Evolutionary conservation across 2,888 invertebrate genomes (phyloP), one percentile per base, ranked within the genome.

Genomic region (Petrophora chlorosata): DNA sequence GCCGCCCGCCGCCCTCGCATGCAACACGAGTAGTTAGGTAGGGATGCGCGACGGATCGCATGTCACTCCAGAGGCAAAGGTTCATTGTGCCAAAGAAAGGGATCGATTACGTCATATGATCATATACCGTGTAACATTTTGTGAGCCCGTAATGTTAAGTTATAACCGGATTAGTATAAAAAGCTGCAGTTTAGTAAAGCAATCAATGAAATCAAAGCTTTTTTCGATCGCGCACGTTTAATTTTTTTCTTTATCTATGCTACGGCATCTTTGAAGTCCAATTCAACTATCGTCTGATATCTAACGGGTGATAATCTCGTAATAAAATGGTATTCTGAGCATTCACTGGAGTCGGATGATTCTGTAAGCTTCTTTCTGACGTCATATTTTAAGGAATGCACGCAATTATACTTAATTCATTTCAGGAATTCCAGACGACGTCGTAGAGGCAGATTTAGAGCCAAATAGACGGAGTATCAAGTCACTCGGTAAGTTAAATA

Each of bases 401-500:
- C n/a, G n/a, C n/a, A n/a, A n/a, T n/a, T n/a, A n/a, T n/a, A 14
- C 8, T 8, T 12, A 3, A 12, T 28, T 19, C 19, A 8, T 61
- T 65, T n/a, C 61, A 75, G 74, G 60, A 34, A 36, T 57, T 29
- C 52, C 59, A 12, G 58, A 40, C 34, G 47, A 46, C 22, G 32
- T 7, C 8, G 50, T 54, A 13, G 28, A 29, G 14, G 32, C 26
- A 39, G 32, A 43, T 39, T 14, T 28, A 16, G n/a, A 33, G 16
- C 43, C 48, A 9, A 55, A 49, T 42, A 60, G 56, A 14, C 63
- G 65, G 12, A 54, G 30, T 26, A 30, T 47, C 25, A 57, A 61
- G 38, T 53, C 59, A 7, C 51, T 64, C 15, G 68, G 73, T 71
- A 58, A 35, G 59, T n/a, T n/a, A n/a, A n/a, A n/a, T n/a, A n/a